A percentile compares a stretch with the other conserved stretches of the same genome.
phyloP scores from a whole-genome alignment of 2,113 vertebrate species.

The Nannobrachium achirus region DNA sequence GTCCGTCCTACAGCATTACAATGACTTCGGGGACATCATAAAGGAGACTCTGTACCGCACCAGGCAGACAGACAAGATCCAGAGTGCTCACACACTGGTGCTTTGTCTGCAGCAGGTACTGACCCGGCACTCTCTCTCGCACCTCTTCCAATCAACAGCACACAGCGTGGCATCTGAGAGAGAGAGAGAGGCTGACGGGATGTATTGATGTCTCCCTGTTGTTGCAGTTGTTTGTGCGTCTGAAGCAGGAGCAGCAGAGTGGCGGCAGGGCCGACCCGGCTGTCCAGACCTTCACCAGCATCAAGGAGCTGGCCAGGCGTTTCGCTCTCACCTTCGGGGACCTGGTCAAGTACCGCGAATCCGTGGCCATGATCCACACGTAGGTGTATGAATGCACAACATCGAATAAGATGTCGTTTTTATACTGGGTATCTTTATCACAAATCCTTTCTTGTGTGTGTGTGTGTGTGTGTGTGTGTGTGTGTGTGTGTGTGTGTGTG shows the following conservation, averaged over 20 bases:
- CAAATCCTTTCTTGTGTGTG: too few species aligned
- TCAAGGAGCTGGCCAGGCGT: conserved; percentile 90
- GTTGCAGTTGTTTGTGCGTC: conserved; percentile 83
- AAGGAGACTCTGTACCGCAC: conserved; percentile 86
- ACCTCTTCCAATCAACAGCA: not conserved
- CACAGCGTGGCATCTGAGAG: not conserved
- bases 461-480: too few species aligned
- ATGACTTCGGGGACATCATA: conserved; percentile 91
- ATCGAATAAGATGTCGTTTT: too few species aligned
- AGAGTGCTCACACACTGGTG: conserved; percentile 84
- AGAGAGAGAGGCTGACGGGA: not conserved
- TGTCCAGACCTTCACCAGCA: conserved; percentile 85
- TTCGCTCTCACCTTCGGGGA: conserved; percentile 92
- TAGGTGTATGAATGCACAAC: conserved; percentile 43
- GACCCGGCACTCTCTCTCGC: not conserved
- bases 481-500: too few species aligned
- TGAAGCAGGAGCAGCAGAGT: conserved; percentile 79
- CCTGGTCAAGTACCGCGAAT: conserved; percentile 87
- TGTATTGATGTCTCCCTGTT: not conserved
- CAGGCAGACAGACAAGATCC: conserved; percentile 85
- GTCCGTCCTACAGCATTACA: conserved; percentile 78
- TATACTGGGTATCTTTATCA: too few species aligned
- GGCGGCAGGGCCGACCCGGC: conserved; percentile 62
- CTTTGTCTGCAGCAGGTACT: conserved; percentile 89
- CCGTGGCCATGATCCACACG: conserved; percentile 92